These are phyloP conservation scores for Platycheirus albimanus DNA, from an alignment of 2,888 invertebrate genomes.

Conservation along the genomic window DNA sequence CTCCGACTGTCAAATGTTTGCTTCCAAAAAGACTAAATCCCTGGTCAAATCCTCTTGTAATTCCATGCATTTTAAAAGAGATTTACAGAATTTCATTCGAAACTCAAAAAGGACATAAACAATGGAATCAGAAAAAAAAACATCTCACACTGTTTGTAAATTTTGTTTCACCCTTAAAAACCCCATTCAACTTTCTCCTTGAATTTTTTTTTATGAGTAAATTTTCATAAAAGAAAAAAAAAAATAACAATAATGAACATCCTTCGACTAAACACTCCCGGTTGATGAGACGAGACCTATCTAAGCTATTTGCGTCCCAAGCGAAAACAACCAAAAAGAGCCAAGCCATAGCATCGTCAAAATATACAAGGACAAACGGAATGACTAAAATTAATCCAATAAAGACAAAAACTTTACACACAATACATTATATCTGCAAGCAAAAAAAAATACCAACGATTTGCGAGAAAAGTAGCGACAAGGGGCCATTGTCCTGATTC, in stretches of 20 bases:
- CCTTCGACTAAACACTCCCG: not conserved
- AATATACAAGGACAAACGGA: conserved; percentile 57
- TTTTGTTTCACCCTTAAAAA: too few species aligned
- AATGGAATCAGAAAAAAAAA: too few species aligned
- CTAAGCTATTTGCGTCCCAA: not conserved
- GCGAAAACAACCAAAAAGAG: not conserved
- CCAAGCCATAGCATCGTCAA: not conserved
- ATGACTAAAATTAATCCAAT: conserved; percentile 68
- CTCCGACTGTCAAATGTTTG: too few species aligned
- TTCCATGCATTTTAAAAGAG: too few species aligned
- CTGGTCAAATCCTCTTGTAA: too few species aligned
- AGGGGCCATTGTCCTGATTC: conserved; percentile 64
- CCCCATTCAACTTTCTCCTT: not conserved
- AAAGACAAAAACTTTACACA: conserved; percentile 57
- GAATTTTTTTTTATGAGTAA: not conserved
- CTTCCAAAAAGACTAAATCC: too few species aligned
- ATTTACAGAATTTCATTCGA: too few species aligned
- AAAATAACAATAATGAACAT: too few species aligned
- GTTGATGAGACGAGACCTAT: not conserved
- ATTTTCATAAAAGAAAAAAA: not conserved
- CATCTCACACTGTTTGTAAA: too few species aligned
- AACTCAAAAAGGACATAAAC: too few species aligned
- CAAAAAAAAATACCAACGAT: not conserved
- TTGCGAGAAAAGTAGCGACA: conserved; percentile 23
- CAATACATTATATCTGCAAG: not conserved